Evolutionary conservation across 1,140 invertebrate genomes (phyloP).

Genomic region (Drosophila santomea): DNA sequence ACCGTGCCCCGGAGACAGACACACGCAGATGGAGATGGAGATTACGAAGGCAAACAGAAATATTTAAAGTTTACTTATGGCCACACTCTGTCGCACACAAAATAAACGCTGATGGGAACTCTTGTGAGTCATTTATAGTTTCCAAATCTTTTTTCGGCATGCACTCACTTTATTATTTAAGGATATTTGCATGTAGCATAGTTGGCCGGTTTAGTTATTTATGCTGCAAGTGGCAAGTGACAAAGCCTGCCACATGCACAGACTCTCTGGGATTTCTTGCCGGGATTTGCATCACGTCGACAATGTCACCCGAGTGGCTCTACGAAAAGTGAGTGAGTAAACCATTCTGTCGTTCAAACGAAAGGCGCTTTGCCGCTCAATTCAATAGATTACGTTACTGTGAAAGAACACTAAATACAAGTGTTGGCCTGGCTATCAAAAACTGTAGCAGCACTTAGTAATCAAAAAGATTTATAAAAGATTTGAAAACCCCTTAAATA

Average conservation of each 20-base stretch:
- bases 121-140: constrained; percentile 18
- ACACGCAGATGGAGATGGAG: neutral
- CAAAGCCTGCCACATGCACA: constrained; percentile 29
- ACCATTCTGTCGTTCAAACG: constrained; percentile 22
- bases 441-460: neutral
- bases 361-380: constrained; percentile 26
- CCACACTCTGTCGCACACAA: constrained; percentile 7
- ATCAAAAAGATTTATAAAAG: neutral
- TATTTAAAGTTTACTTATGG: constrained; percentile 44
- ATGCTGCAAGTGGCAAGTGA: constrained; percentile 30
- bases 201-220: constrained; percentile 46
- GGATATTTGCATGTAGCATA: constrained; percentile 36
- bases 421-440: constrained; percentile 9
- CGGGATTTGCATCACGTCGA: constrained; percentile 38
- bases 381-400: constrained; percentile 32
- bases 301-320: constrained; percentile 39
- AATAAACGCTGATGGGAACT: neutral
- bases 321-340: constrained; percentile 16
- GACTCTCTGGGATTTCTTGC: constrained; percentile 26
- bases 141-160: constrained; percentile 32
- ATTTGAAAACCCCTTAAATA: neutral
- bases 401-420: constrained; percentile 14
- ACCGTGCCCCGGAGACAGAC: constrained; percentile 41
- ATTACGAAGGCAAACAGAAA: constrained; percentile 35
- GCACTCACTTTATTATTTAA: constrained; percentile 58